Base-by-base conservation (phyloP, 2,888 invertebrate species). In the Mechanitis mazaeus region DNA sequence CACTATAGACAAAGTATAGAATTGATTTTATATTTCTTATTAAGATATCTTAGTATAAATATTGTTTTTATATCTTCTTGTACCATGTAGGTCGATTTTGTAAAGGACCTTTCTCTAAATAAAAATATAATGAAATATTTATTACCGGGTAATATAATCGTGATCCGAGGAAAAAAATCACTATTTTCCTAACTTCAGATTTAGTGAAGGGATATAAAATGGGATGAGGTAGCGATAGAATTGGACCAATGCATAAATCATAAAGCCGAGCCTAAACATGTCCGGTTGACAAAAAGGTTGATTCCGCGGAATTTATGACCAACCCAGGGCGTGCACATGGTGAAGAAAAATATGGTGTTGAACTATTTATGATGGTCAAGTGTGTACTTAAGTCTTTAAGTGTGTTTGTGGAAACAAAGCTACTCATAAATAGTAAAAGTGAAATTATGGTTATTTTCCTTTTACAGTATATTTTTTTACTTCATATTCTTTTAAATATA, bases 221-320 rank as follows among this genome's bases (percentile, higher is more conserved):
- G 47, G 59, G 58, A 56, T 33, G 56, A 63, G 56, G 59, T 64
- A 63, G 61, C 64, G 56, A 63, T 60, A 69, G 72, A 74, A 72
- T 69, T 73, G 76, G 67, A 73, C 75, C 76, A 80, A 84, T 81
- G 78, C 81, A 85, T 87, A 87, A 86, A 87, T 87, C 86, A 87
- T 83, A 76, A 69, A 69, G 67, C 42, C 42, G 72, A 75, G 79
- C 79, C 84, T 83, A 84, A 84, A 85, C 84, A 86, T 80, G 86
- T 86, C 85, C 82, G 78, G 79, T 84, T 85, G 87, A 87, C 86
- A 87, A 87, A 87, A 87, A 81, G 86, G 85, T 84, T 84, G 83
- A 87, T 85, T 83, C 78, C 78, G 76, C 71, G 65, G 71, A 80
- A 85, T 86, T 85, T 86, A 86, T 85, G 78, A 71, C 64, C 61